Evolutionary conservation across 2,888 invertebrate species (phyloP), one percentile per base, ranked within the genome.

Genomic region (Ecliptopera silaceata): DNA sequence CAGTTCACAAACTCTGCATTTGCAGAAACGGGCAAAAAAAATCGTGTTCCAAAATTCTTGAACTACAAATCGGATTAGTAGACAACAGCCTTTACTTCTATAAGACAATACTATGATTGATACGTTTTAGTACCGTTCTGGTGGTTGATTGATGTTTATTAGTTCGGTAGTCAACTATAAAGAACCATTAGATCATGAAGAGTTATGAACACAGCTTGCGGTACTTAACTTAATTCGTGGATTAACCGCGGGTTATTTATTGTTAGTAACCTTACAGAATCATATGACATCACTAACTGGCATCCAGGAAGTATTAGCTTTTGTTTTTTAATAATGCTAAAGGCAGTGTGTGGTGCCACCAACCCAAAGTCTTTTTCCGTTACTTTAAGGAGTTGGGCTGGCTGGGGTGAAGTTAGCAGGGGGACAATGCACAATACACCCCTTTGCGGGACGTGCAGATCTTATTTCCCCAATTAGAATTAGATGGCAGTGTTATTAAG

Each of bases 131-230:
- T 88, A 88, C 84, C 74, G 78, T 74, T 79, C 79, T 82, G 78
- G 82, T 79, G 74, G 74, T 86, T 90, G 91, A 91, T 91, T 88
- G 85, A 91, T 91, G 88, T 86, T 86, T 88, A 90, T 89, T 87
- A 89, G 87, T 91, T 88, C 91, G 77, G 91, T 91, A 91, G 91
- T 91, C 91, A 77, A 84, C 87, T 87, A 87, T 88, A 85, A 78
- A 84, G 82, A 78, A 86, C 84, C 88, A 90, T 90, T 90, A 90
- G 86, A 88, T 77, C 89, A 91, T 89, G 88, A 89, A 90, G 91
- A 91, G 81, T 88, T 83, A 91, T 91, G 88, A 80, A 82, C 66
- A 65, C 75, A 64, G 78, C 81, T 82, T 79, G 82, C 70, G 84
- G 86, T 86, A 83, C 86, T 89, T 84, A 86, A 83, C 86, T 86